Base-by-base conservation (phyloP, 2,113 vertebrate genomes). In the Poicephalus gulielmi region DNA sequence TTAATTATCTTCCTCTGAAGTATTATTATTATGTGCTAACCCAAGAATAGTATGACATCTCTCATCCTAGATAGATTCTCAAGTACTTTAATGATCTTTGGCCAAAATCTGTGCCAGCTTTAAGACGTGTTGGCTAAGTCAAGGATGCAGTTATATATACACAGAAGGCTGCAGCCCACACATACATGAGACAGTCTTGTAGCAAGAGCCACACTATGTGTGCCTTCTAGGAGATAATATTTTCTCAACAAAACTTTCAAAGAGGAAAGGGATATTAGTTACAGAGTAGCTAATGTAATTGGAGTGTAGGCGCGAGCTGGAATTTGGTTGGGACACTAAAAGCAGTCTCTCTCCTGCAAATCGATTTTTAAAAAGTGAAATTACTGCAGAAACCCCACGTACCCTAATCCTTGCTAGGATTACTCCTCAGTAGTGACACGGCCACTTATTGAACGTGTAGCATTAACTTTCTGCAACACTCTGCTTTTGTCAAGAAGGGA, bases 381-480 rank as follows among this genome's bases (percentile, higher is more conserved):
- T 80, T 46, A 11, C 70, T 53, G 84, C 31, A 19, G 76, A 88
- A 53, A 20, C 16, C 25, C 30, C 76, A 68, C 43, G 62, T 76
- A 30, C 43, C 31, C 43, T n/a, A 1, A 64, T 76, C 64, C 22
- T 37, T 67, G 43, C 37, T 19, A 10, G 47, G 31, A 33, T 63
- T 47, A 9, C 13, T 23, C 59, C 46, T 67, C 43, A 50, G 70
- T 68, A 80, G 71, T 52, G 47, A 52, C n/a, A 35, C 0, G 6
- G 66, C 13, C 35, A 23, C 0, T 1, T n/a, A n/a, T 9, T 64
- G 44, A 55, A 60, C 0, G 1, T 49, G 12, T n/a, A 66, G 27
- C 0, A 0, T 6, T 76, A 59, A 19, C 39, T 49, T 80, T 59
- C 63, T 83, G 68, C 62, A 53, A 0, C 16, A 0, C 13, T 31